These are phyloP conservation scores for Coelinius sp. DNA, from an alignment of 2,888 invertebrate genomes.

Conservation along the genomic window DNA sequence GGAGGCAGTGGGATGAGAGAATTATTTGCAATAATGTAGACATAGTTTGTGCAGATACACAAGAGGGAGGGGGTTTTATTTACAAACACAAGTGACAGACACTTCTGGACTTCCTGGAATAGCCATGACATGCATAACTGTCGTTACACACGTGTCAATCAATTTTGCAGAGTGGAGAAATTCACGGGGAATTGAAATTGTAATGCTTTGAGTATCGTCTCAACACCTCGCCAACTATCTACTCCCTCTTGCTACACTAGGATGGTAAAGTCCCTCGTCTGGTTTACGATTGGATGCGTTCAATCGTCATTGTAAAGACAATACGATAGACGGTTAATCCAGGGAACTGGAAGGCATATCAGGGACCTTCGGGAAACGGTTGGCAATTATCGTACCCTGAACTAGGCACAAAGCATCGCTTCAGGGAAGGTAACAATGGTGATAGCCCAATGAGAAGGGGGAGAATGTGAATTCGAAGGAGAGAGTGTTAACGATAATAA, in stretches of 20 bases:
- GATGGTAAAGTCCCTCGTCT: slow-evolving; percentile 29
- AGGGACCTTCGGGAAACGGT: slow-evolving; percentile 43
- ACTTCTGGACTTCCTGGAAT: slow-evolving; percentile 14
- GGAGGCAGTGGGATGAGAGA: neutral
- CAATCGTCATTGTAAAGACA: slow-evolving; percentile 23
- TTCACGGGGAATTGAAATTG: slow-evolving; percentile 2
- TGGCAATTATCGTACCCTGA: slow-evolving; percentile 11
- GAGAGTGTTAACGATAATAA: slow-evolving; percentile 60
- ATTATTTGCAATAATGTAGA: slow-evolving; percentile 12
- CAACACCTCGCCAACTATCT: slow-evolving; percentile 1
- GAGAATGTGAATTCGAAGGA: slow-evolving; percentile 19
- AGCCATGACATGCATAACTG: slow-evolving; percentile 2
- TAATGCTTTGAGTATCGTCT: slow-evolving; percentile 18
- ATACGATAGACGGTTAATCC: slow-evolving; percentile 22
- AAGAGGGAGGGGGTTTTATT: slow-evolving; percentile 1
- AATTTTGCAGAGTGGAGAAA: slow-evolving; percentile 1
- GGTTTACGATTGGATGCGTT: slow-evolving; percentile 22
- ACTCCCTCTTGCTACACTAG: slow-evolving; percentile 20
- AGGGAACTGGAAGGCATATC: slow-evolving; percentile 9
- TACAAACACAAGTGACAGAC: neutral
- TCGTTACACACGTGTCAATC: neutral
- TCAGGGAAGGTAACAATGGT: neutral
- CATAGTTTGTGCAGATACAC: neutral
- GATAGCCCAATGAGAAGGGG: neutral
- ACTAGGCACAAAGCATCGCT: slow-evolving; percentile 12